A percentile compares a stretch with the other conserved stretches of the same genome.
Evolutionary conservation across 2,113 vertebrate genomes (phyloP).

Genomic region (Morphnarchus princeps): DNA sequence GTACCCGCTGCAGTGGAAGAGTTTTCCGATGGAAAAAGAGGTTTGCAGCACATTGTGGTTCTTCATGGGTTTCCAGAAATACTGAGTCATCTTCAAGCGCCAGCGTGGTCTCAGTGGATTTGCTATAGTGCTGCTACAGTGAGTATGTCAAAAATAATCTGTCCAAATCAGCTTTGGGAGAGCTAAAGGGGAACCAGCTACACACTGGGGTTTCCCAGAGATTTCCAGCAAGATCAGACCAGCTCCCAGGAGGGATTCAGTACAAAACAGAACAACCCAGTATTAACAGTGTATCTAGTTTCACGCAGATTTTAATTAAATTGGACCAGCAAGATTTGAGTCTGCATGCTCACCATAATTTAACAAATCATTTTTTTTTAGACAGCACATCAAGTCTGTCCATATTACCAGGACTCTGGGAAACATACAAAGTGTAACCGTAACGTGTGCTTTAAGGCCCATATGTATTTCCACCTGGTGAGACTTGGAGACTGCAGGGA

Average conservation of each 20-base stretch:
- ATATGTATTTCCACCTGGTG: not conserved
- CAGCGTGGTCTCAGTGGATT: not conserved
- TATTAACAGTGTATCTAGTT: not conserved
- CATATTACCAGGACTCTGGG: not conserved
- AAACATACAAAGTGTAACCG: not conserved
- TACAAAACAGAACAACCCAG: not conserved
- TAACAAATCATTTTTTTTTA: not conserved
- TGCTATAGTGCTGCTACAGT: not conserved
- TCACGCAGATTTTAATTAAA: slow-evolving; percentile 9
- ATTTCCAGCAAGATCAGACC: not conserved
- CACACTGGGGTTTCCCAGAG: slow-evolving; percentile 35
- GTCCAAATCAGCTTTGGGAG: not conserved
- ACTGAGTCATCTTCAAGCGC: not conserved
- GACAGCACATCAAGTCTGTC: not conserved
- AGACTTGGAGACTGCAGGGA: not conserved
- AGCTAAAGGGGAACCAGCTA: slow-evolving; percentile 1
- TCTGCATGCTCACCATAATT: not conserved
- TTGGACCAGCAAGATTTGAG: not conserved
- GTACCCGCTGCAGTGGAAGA: not conserved
- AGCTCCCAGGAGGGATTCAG: not conserved
- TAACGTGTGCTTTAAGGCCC: not conserved
- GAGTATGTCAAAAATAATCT: not conserved
- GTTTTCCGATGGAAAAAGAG: not conserved
- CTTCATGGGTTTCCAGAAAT: not conserved
- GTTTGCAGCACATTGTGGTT: not conserved